Evolutionary conservation across 1,140 invertebrate species (phyloP).

Genomic region (Idris sp.): DNA sequence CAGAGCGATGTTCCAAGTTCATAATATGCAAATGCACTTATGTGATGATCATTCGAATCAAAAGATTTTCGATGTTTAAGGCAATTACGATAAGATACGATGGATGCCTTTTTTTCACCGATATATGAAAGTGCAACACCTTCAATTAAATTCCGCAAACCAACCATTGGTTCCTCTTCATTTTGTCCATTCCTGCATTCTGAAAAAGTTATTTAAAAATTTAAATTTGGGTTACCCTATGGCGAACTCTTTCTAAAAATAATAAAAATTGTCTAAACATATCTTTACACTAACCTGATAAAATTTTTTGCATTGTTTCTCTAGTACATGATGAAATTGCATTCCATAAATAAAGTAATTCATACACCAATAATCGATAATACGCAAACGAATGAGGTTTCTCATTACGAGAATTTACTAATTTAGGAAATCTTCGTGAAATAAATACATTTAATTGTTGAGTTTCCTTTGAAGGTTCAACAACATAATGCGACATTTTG

Average conservation of each 20-base stretch:
- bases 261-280: no score
- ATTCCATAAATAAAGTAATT: conserved; percentile 87
- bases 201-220: no score
- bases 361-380: conserved; percentile 82
- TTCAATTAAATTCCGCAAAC: conserved; percentile 79
- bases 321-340: conserved; percentile 82
- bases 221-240: no score
- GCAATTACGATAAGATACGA: conserved; percentile 78
- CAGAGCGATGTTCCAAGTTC: conserved; percentile 81
- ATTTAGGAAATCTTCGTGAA: conserved; percentile 65
- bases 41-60: conserved; percentile 80
- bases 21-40: conserved; percentile 84
- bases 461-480: conserved; percentile 65
- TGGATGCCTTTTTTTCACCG: conserved; percentile 76
- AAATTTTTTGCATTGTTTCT: conserved; percentile 76
- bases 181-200: conserved; percentile 71
- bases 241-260: no score
- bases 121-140: conserved; percentile 78
- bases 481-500: conserved; percentile 73
- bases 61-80: conserved; percentile 72
- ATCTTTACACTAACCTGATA: conserved; percentile 70
- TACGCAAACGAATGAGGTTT: conserved; percentile 70
- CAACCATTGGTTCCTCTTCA: conserved; percentile 78
- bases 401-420: conserved; percentile 64
- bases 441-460: conserved; percentile 73